Evolutionary conservation across 2,113 vertebrate species (phyloP), one percentile per base, ranked within the genome.

Genomic region (Serilophus lunatus): DNA sequence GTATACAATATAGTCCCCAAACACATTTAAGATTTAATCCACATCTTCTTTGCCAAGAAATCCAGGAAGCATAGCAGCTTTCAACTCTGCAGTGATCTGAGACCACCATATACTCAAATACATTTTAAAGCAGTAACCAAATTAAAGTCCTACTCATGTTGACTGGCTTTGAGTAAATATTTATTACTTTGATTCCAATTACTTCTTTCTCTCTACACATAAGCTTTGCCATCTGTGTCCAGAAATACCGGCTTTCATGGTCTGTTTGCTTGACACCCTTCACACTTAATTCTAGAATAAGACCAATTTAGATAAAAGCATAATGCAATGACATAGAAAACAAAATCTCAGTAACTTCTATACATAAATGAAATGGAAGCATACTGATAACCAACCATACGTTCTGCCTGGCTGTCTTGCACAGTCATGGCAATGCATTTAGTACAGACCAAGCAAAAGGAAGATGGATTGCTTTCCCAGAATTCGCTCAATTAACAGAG

Each of bases 401-500:
- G 5, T 72, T 59, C 74, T 84, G 53, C 45, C 44, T 0, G 2
- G 6, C 57, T 82, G 70, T 79, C 71, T 87, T 10, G 0, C 20
- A 49, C 8, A 1, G 63, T 45, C 38, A 69, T 6, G 33, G 82
- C 88, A 91, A 72, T 74, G 71, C 5, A 2, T 85, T 95, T 90
- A 90, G 71, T 49, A 85, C 54, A 82, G 75, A 85, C 45, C 78
- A 74, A 69, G 77, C 50, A 33, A 50, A 66, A 80, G 74, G 68
- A 60, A 95, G 89, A 91, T 13, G 19, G 40, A 90, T 85, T 91
- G 59, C 56, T 71, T 94, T 95, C 93, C 63, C 24, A 70, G 88
- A 95, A 93, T 82, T 80, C 1, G 0, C 66, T 60, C 25, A 13
- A 54, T 70, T 96, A 95, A 96, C 78, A 47, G 93, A 88, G 79